Evolutionary conservation across 1,140 invertebrate genomes (phyloP).

Genomic region (Eriosoma lanigerum): DNA sequence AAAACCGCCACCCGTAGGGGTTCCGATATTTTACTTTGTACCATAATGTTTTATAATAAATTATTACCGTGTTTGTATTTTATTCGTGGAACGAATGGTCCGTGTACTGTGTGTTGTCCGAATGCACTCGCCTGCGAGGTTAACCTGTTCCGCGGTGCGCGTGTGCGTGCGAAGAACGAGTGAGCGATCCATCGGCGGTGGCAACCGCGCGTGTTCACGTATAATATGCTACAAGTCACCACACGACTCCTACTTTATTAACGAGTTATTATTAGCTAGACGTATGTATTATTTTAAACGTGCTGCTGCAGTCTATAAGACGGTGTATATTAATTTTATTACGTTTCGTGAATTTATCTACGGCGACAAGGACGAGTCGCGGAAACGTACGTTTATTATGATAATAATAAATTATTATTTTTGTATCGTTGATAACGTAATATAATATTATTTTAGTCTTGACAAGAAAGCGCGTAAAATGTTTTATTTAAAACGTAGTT

Average conservation of each 20-base stretch:
- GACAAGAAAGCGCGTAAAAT: constrained; percentile 20
- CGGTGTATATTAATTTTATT: neutral
- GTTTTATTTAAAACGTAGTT: too few species aligned
- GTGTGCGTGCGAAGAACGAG: neutral
- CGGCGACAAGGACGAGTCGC: neutral
- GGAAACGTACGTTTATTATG: constrained; percentile 21
- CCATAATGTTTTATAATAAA: neutral
- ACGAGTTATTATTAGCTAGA: constrained; percentile 32
- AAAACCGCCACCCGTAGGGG: neutral
- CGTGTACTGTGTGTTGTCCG: neutral
- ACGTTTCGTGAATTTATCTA: neutral
- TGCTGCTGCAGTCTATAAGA: neutral
- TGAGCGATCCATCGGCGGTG: neutral
- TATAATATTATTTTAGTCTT: neutral
- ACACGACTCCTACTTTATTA: constrained; percentile 6
- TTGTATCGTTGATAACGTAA: neutral
- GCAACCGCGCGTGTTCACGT: neutral
- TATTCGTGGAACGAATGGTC: neutral
- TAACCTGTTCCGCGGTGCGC: constrained; percentile 5
- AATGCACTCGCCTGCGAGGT: constrained; percentile 4
- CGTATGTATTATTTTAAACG: constrained; percentile 16
- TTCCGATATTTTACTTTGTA: neutral
- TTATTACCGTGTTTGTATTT: neutral
- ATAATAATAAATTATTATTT: neutral
- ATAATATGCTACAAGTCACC: neutral